phyloP scores from a whole-genome alignment of 2,888 invertebrate species.

The Sisyra nigra region DNA sequence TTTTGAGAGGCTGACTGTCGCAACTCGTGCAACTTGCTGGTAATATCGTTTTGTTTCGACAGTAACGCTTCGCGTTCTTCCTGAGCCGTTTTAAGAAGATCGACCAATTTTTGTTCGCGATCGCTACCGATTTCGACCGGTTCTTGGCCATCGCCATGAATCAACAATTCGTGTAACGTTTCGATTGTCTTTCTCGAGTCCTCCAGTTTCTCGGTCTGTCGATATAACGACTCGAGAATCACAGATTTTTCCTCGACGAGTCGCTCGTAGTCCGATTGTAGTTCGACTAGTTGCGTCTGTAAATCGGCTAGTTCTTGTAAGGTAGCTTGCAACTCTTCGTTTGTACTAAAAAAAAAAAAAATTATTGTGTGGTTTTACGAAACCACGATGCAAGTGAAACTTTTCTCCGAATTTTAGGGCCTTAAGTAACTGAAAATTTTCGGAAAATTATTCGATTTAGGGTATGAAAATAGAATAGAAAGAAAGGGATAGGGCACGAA shows the following conservation, averaged over 20 bases:
- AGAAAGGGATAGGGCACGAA: neutral
- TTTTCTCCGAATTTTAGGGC: too few species aligned
- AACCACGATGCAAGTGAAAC: too few species aligned
- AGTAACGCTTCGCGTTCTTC: constrained; percentile 61
- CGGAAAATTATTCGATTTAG: too few species aligned
- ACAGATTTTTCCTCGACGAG: constrained; percentile 80
- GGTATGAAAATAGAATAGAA: too few species aligned
- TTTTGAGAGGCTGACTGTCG: constrained; percentile 40
- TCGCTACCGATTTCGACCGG: constrained; percentile 47
- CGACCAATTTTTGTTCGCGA: constrained; percentile 65
- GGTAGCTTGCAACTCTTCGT: constrained; percentile 86
- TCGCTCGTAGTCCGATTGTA: constrained; percentile 76
- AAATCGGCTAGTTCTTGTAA: constrained; percentile 83
- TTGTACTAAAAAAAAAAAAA: constrained; percentile 43
- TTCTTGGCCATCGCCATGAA: constrained; percentile 49
- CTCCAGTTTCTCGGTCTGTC: constrained; percentile 83
- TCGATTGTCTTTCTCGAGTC: constrained; percentile 74
- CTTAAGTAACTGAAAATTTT: too few species aligned
- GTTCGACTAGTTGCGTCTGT: constrained; percentile 70
- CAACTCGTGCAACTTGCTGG: constrained; percentile 47
- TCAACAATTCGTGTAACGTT: constrained; percentile 62
- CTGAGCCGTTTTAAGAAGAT: constrained; percentile 68
- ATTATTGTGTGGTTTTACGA: too few species aligned
- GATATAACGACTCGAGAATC: constrained; percentile 74
- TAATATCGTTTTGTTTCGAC: constrained; percentile 63